phyloP scores from a whole-genome alignment of 2,888 invertebrate species.

The Nycteola revayana region DNA sequence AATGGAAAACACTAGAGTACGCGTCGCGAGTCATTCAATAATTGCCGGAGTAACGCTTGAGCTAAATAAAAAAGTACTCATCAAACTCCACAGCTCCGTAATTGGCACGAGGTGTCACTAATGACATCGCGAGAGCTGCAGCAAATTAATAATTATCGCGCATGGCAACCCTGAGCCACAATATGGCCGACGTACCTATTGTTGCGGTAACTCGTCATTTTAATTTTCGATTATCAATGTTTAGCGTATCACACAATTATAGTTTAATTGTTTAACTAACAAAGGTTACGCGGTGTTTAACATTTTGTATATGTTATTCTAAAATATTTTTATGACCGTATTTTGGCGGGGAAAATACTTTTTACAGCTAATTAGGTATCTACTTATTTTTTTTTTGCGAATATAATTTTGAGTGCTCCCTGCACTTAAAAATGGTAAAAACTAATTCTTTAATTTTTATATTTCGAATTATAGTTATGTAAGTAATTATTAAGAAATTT shows the following conservation, averaged over 20 bases:
- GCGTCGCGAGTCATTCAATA: slow-evolving; percentile 71
- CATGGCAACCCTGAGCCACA: slow-evolving; percentile 74
- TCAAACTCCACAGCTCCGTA: slow-evolving; percentile 73
- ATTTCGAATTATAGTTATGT: too few relatives aligned
- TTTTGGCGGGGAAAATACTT: too few relatives aligned
- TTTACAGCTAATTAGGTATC: too few relatives aligned
- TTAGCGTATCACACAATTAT: slow-evolving; percentile 29
- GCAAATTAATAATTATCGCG: slow-evolving; percentile 81
- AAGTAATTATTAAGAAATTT: too few relatives aligned
- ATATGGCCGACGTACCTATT: slow-evolving; percentile 74
- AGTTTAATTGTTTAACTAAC: slow-evolving; percentile 30
- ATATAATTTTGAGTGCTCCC: too few relatives aligned
- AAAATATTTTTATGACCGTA: too few relatives aligned
- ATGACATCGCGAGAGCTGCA: slow-evolving; percentile 67
- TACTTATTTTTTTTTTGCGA: too few relatives aligned
- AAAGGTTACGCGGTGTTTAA: too few relatives aligned
- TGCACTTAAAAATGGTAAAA: too few relatives aligned
- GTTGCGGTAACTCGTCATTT: slow-evolving; percentile 54
- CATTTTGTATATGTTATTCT: too few relatives aligned
- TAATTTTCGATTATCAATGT: slow-evolving; percentile 54
- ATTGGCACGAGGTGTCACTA: slow-evolving; percentile 81
- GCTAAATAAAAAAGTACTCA: slow-evolving; percentile 77
- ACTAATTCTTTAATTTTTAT: too few relatives aligned
- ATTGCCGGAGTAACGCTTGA: slow-evolving; percentile 74
- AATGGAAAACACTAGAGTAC: slow-evolving; percentile 51